Evolutionary conservation across 1,140 invertebrate species (phyloP), one percentile per base, ranked within the genome.

Genomic region (Lycorma delicatula): DNA sequence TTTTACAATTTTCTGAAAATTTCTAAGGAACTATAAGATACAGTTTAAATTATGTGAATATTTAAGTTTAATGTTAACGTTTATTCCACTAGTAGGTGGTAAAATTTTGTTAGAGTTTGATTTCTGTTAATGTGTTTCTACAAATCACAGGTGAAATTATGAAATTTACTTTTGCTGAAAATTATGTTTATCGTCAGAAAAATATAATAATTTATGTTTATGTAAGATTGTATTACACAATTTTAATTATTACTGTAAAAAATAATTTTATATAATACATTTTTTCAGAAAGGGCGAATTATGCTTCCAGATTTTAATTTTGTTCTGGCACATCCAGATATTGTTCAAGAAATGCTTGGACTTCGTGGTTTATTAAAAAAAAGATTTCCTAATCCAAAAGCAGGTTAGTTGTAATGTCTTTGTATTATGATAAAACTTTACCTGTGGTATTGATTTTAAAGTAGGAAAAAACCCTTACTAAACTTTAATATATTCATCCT

Each of bases 301-400:
- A 71, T 77, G 44, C 60, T 85, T 4, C 70, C 76, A n/a, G 86
- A 91, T 55, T 92, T 82, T 70, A 79, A 89, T 62, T 82, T 76
- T 67, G 66, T 89, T 1, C 70, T 92, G 31, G 84, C 86, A 4
- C 85, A 91, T 75, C 81, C 86, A 3, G 80, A 84, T 66, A 87
- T 92, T 57, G 67, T 91, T 55, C 76, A 85, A 0, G 88, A 92
- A 47, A 67, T 92, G 26, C 75, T 87, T 1, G 72, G 77, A 0
- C 74, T 92, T 44, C 75, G 86, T 64, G 87, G 87, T 20, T 66
- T 91, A 11, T 73, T 93, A 73, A 89, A 84, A 63, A 81, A 72
- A 54, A 81, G 80, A 63, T 91, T 88, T 74, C 89, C 90, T 0
- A 84, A 75, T 63, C 66, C 79, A 0, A 80, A 78, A 66, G 64